Evolutionary conservation across 2,797 vertebrate species (phyloP), one percentile per base, ranked within the genome.

Genomic region (Scolopax bukidnonensis): DNA sequence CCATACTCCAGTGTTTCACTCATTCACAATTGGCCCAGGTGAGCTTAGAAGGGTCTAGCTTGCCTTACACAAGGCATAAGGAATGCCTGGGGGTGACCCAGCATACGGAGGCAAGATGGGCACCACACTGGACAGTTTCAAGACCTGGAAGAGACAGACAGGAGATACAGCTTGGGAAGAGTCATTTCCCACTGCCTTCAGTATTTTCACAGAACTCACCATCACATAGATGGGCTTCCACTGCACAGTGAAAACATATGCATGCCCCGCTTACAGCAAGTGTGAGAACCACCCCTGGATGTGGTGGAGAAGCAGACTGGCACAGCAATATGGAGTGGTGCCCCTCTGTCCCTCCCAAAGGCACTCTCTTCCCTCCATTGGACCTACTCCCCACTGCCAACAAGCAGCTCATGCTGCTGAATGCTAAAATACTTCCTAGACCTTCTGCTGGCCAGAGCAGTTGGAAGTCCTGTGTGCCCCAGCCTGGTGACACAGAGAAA

Each of bases 51-150:
- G 25, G 47, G 38, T 19, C 16, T 33, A 61, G 17, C 21, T 47
- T 32, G 27, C n/a, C 16, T 76, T 50, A 23, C 13, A 16, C 4
- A 27, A 69, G 27, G 21, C 30, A 40, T 1, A 30, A 18, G 40
- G 57, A 93, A 43, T 68, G 59, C 27, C 32, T 76, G 28, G 30
- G 38, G 13, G 21, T 51, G 6, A 56, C 9, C 9, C 73, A 61
- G 32, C 6, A 33, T n/a, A 68, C 0, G 0, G 36, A 14, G 27
- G 19, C 5, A 47, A 56, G 41, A 33, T 18, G 10, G 38, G 7
- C 61, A 56, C 16, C 19, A 11, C 32, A 57, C 12, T 59, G 63
- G 17, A 47, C 32, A 79, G 28, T 32, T 24, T 75, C 5, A 30
- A 70, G 48, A 68, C 14, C n/a, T 63, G 41, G 32, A 64, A 88